Percentiles rank a stretch among this genome's conserved stretches.
These are phyloP conservation scores for Volucella bombylans DNA, from an alignment of 2,888 invertebrate species.

Conservation along the genomic window DNA sequence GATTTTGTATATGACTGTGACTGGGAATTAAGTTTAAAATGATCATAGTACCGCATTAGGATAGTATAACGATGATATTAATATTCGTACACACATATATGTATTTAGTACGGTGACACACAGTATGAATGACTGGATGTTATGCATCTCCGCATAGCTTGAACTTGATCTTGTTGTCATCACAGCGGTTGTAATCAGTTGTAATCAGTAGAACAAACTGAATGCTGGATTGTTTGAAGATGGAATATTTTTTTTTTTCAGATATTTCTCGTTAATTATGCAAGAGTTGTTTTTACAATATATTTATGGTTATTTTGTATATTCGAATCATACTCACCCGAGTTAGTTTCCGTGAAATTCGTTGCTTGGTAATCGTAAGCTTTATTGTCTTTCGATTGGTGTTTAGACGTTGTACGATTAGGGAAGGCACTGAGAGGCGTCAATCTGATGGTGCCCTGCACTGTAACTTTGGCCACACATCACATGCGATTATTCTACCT, in stretches of 20 bases:
- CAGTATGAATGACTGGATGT: background rate
- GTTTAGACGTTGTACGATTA: too few species aligned
- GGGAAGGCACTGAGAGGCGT: too few species aligned
- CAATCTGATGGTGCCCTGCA: too few species aligned
- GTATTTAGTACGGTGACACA: too few species aligned
- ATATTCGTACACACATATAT: background rate
- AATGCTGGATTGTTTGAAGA: conserved; percentile 13
- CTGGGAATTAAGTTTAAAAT: conserved; percentile 30
- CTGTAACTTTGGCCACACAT: too few species aligned
- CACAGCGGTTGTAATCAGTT: conserved; percentile 49
- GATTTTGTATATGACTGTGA: conserved; percentile 41
- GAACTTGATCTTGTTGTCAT: conserved; percentile 57
- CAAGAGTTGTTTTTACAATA: too few species aligned
- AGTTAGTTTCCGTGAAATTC: too few species aligned
- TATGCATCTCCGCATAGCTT: conserved; percentile 30
- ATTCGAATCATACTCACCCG: too few species aligned
- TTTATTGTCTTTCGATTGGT: too few species aligned
- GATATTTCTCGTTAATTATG: background rate
- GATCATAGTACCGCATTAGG: background rate
- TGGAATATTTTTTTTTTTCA: conserved; percentile 27
- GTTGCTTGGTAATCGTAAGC: too few species aligned
- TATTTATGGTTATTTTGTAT: too few species aligned
- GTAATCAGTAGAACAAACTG: conserved; percentile 43
- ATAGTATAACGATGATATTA: background rate
- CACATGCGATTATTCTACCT: too few species aligned